These are phyloP conservation scores for Microtus oregoni DNA, from an alignment of 2,113 vertebrate species.

Conservation along the genomic window DNA sequence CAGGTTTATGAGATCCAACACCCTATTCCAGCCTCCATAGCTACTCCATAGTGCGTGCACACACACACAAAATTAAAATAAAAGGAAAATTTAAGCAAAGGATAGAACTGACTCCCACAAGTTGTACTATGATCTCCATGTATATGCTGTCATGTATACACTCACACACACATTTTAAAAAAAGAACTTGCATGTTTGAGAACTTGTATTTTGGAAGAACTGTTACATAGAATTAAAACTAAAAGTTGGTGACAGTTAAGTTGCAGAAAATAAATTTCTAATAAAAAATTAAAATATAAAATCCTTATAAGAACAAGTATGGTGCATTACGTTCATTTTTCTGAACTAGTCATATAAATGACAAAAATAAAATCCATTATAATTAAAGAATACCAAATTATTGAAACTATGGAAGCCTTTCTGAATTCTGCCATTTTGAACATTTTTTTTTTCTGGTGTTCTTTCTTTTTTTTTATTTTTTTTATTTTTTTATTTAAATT, in stretches of 20 bases:
- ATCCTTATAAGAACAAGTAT: neutral
- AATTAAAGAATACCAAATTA: neutral
- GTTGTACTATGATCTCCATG: neutral
- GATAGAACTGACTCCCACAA: neutral
- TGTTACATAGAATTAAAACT: neutral
- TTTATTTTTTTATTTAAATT: too few species aligned
- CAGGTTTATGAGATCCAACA: neutral
- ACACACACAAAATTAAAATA: neutral
- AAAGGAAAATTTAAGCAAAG: neutral
- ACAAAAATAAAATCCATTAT: neutral
- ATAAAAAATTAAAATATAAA: neutral
- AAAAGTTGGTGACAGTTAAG: neutral
- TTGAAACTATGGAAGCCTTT: neutral
- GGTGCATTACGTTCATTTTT: neutral
- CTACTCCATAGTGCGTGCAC: neutral
- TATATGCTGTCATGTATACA: neutral
- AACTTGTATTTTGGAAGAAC: neutral
- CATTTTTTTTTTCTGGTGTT: too few species aligned
- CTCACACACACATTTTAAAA: neutral
- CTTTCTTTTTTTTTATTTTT: too few species aligned
- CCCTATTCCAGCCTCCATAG: neutral
- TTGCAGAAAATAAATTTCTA: neutral
- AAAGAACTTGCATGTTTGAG: neutral
- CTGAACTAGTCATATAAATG: neutral
- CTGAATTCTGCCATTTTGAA: neutral